Evolutionary conservation across 1,140 invertebrate genomes (phyloP).

Genomic region (Agrypnia vestita): DNA sequence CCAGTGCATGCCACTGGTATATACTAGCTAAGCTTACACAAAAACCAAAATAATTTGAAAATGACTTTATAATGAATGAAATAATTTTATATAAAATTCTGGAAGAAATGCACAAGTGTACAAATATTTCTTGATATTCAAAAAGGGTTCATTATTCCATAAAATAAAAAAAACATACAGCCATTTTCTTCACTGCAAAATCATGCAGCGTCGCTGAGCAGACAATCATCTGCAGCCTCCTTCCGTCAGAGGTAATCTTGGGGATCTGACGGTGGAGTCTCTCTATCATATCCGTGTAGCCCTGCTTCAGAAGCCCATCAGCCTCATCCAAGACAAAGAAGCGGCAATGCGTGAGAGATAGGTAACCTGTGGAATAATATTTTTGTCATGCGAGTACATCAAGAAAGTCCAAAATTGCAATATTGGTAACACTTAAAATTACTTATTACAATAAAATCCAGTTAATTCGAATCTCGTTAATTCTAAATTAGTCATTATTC

Average conservation of each 20-base stretch:
- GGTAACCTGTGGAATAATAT: conserved; percentile 73
- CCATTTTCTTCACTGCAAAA: conserved; percentile 99
- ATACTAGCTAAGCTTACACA: too few relatives aligned
- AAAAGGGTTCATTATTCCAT: background rate
- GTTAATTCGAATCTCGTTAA: too few relatives aligned
- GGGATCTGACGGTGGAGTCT: conserved; percentile 93
- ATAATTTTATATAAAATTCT: too few relatives aligned
- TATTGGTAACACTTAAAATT: too few relatives aligned
- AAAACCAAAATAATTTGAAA: too few relatives aligned
- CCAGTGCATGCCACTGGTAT: too few relatives aligned
- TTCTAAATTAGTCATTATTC: too few relatives aligned
- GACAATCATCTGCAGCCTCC: conserved; percentile 97
- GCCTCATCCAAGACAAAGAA: conserved; percentile 99
- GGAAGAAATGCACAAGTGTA: too few relatives aligned
- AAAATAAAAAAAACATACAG: conserved; percentile 76
- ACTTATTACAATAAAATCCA: too few relatives aligned
- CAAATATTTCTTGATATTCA: too few relatives aligned
- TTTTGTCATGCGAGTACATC: background rate
- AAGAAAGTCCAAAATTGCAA: too few relatives aligned
- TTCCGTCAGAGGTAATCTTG: conserved; percentile 92
- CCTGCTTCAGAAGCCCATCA: conserved; percentile 93
- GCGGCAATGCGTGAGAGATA: conserved; percentile 89
- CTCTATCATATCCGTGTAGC: conserved; percentile 90
- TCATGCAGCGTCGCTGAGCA: conserved; percentile 98
- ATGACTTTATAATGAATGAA: too few relatives aligned